Base-by-base conservation (phyloP, 2,113 vertebrate species). In the Aleadryas rufinucha region DNA sequence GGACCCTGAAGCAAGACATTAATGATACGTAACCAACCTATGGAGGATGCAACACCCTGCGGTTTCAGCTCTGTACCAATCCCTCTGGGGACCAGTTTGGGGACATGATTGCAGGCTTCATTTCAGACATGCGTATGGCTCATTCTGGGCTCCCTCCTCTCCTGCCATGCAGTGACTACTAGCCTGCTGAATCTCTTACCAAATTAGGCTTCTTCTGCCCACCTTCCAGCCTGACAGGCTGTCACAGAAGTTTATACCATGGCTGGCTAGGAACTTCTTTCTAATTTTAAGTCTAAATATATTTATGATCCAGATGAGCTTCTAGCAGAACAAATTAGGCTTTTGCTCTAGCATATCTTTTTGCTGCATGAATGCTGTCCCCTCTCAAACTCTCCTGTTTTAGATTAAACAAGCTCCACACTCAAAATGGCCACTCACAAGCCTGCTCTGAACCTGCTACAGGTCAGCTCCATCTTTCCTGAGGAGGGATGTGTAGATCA, bases 181-280 rank as follows among this genome's bases (percentile, higher is more conserved):
- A 96, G 81, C 69, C 15, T 18, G 57, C 84, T 91, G 53, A 53
- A 14, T 90, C 65, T 93, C 84, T 91, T 90, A 90, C 94, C 92
- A 91, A 97, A 96, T 93, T 87, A 91, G 95, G 78, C 82, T 76
- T 0, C 81, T 82, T 94, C 95, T 95, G 78, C 94, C 94, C 92
- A 95, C 90, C 82, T 87, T 87, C 85, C 90, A 93, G 85, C 90
- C 75, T 91, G 70, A 49, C 87, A 95, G 82, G 82, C 92, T 97
- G 78, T 85, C 16, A 1, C 66, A 82, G 80, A 69, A 86, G 74
- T 87, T 96, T 90, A 82, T 79, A 49, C 53, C 65, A 31, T 57
- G 94, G 66, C 94, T 95, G 57, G 65, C 78, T 82, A 85, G 78
- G 85, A 90, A 76, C 82, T 65, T 79, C 87, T 94, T 91, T 97